Conservation (phyloP, 2,797 vertebrate genomes). For the Taeniopygia guttata region DNA sequence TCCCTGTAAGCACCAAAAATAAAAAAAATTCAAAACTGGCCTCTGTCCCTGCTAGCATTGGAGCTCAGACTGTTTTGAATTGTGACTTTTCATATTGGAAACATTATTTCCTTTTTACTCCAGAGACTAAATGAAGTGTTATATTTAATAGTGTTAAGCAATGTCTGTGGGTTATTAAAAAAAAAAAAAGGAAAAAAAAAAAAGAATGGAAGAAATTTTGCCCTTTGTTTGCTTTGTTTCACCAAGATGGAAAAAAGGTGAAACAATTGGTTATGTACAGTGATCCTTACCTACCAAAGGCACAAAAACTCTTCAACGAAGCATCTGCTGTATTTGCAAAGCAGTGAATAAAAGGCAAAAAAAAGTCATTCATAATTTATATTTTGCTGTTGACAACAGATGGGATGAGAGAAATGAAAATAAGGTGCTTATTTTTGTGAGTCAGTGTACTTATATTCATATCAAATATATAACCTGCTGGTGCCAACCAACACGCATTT, state of each 20-base stretch:
- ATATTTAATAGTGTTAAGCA: background rate
- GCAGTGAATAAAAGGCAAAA: background rate
- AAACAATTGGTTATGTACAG: background rate
- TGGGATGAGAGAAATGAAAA: slow-evolving; percentile 14
- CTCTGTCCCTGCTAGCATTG: background rate
- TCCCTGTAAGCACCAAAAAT: background rate
- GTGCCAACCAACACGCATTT: background rate
- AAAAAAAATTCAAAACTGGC: background rate
- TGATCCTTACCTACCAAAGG: background rate
- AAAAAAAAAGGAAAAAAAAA: background rate
- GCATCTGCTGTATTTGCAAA: background rate
- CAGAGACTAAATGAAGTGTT: background rate
- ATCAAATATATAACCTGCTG: background rate
- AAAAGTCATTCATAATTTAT: slow-evolving; percentile 44
- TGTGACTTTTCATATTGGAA: background rate
- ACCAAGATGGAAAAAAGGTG: background rate
- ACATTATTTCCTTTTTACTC: background rate
- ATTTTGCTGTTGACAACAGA: slow-evolving; percentile 41
- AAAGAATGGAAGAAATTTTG: background rate
- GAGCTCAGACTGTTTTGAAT: background rate
- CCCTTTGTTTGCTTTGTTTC: background rate
- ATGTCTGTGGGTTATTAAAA: fast-evolving
- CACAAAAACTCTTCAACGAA: slow-evolving; percentile 17
- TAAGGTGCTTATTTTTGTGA: slow-evolving; percentile 28
- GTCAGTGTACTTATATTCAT: background rate